Evolutionary conservation across 2,113 vertebrate genomes (phyloP).

Genomic region (Mus musculus): GRCm39 chr2:84179001-84179500

Average conservation of each 20-base stretch:
- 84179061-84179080: background rate
- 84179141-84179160: background rate
- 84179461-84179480: background rate
- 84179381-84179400: background rate
- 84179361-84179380: background rate
- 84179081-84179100: background rate
- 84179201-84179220: background rate
- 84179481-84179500: constrained; percentile 10
- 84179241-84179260: constrained; percentile 3
- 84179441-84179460: background rate
- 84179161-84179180: background rate
- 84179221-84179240: background rate
- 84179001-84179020: background rate
- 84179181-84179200: background rate
- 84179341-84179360: background rate
- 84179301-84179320: background rate
- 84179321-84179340: constrained; percentile 16
- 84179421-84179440: background rate
- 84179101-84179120: background rate
- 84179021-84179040: background rate
- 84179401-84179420: background rate
- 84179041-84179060: background rate
- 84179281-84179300: background rate
- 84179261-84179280: background rate
- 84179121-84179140: background rate